Percentiles rank a stretch among this genome's conserved stretches.
phyloP scores from a whole-genome alignment of 1,140 invertebrate species.

The Hycleus cichorii region DNA sequence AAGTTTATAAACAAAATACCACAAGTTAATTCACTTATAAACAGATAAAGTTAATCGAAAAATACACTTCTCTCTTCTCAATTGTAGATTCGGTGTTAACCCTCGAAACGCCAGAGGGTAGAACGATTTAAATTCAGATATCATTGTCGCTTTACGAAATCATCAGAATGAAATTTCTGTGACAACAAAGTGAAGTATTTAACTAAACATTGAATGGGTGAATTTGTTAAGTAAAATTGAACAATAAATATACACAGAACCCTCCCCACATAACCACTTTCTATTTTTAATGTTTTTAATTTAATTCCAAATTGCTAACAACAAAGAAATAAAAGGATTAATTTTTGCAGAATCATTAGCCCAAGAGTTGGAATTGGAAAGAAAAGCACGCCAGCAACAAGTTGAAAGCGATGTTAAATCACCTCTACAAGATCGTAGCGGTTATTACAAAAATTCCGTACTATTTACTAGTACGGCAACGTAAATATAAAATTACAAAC shows the following conservation, averaged over 20 bases:
- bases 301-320: no score
- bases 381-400: conserved; percentile 71
- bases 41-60: no score
- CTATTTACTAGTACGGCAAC: conserved; percentile 72
- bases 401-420: conserved; percentile 76
- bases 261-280: no score
- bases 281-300: no score
- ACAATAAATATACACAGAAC: no score
- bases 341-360: conserved; percentile 66
- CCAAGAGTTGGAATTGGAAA: conserved; percentile 76
- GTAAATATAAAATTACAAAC: conserved; percentile 47
- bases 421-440: conserved; percentile 68
- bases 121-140: conserved; percentile 34
- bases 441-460: conserved; percentile 80
- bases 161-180: conserved; percentile 26
- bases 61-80: background rate
- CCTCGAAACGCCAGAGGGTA: conserved; percentile 1
- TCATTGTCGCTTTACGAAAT: conserved; percentile 34
- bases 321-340: no score
- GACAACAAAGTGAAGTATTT: conserved; percentile 25
- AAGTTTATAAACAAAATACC: no score
- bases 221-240: no score
- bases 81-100: background rate
- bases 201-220: no score
- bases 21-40: no score